Evolutionary conservation across 2,113 vertebrate species (phyloP).

Genomic region (Danio rerio): GRCz12tu NC_133200.1:8483501-8484000

Average conservation of each 20-base stretch:
- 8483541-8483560: slow-evolving; percentile 61
- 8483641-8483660: slow-evolving; percentile 24
- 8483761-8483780: background rate
- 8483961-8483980: no score
- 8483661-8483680: slow-evolving; percentile 34
- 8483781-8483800: background rate
- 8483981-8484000: no score
- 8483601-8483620: slow-evolving; percentile 70
- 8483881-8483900: background rate
- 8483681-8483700: background rate
- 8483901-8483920: no score
- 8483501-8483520: slow-evolving; percentile 47
- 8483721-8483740: background rate
- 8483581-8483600: slow-evolving; percentile 68
- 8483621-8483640: slow-evolving; percentile 64
- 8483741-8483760: background rate
- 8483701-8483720: background rate
- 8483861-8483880: background rate
- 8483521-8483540: slow-evolving; percentile 60
- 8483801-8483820: background rate
- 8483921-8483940: no score
- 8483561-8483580: slow-evolving; percentile 70
- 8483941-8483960: no score
- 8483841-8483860: slow-evolving; percentile 2
- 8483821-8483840: background rate